Conservation (phyloP, 2,888 invertebrate genomes). For the Scrobipalpa atriplicella region DNA sequence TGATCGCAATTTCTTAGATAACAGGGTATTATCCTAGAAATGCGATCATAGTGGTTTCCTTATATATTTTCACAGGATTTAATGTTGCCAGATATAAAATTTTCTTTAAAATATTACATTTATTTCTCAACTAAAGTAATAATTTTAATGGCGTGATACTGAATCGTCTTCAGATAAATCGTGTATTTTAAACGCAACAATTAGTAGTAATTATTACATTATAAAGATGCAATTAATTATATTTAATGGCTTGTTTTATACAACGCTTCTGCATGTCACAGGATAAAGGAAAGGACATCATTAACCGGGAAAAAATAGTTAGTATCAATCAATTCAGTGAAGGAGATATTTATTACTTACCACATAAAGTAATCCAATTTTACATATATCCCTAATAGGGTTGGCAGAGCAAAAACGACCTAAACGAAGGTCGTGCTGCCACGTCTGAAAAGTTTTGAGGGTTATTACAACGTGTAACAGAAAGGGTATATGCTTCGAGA, state of each 20-base stretch:
- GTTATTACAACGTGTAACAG: too few species aligned
- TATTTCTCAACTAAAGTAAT: background rate
- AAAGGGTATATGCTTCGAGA: too few species aligned
- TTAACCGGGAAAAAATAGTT: background rate
- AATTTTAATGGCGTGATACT: background rate
- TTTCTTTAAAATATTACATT: too few species aligned
- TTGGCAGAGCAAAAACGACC: too few species aligned
- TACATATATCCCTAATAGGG: too few species aligned
- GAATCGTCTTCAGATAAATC: constrained; percentile 3
- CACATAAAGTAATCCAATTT: too few species aligned
- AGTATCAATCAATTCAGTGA: background rate
- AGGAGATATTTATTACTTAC: too few species aligned
- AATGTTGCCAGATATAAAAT: background rate
- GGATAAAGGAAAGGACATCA: background rate
- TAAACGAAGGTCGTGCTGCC: too few species aligned
- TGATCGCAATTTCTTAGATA: too few species aligned
- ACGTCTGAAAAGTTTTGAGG: too few species aligned
- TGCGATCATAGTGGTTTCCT: too few species aligned
- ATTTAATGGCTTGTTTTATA: background rate
- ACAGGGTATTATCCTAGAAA: too few species aligned
- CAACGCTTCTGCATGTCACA: background rate
- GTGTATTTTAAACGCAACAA: constrained; percentile 5
- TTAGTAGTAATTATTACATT: background rate
- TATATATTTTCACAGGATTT: background rate
- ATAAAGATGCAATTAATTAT: background rate